Base-by-base conservation (phyloP, 2,797 vertebrate species). In the Amphiprion clarkii region DNA sequence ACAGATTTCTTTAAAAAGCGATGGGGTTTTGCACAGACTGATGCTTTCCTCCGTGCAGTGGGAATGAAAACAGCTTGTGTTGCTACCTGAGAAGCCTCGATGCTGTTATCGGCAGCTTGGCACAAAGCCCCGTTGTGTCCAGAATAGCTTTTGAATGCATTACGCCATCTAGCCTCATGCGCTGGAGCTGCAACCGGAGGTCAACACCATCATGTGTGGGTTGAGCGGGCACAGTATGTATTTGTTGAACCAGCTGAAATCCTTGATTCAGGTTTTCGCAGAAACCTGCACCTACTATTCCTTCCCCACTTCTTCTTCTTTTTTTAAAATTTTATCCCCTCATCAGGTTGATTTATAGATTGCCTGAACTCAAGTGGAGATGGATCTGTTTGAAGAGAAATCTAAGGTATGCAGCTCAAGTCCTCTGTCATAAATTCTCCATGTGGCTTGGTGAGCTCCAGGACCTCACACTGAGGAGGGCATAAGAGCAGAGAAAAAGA, bases 301-400 rank as follows among this genome's bases (percentile, higher is more conserved):
- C 69, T 71, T 46, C 59, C 39, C 27, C 23, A 17, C 40, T 76
- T 83, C 87, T 84, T 72, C 71, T 65, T 55, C 79, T 65, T 78
- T 84, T 87, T 78, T 59, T 27, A 3, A 27, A 62, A 78, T 83
- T 88, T 79, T 62, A 60, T 68, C 57, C 74, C 69, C 73, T 91
- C 77, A 82, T 83, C 78, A 63, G 46, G 33, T 64, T 87, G 87
- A 92, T 92, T 91, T 87, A 90, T 81, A 40, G 64, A 58, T 69
- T 19, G 75, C 51, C 74, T 74, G 71, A 74, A 27, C 83, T 79
- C 74, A 75, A 27, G 67, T 74, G 76, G 67, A 86, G 89, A 85
- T 87, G 83, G 84, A 89, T 87, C 81, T 82, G 82, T 90, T 92
- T 91, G 78, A 91, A 88, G 88, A 90, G 87, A 88, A 89, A 91